A percentile compares a stretch with the other conserved stretches of the same genome.
Conservation (phyloP, 2,113 vertebrate genomes). For the Willisornis vidua region DNA sequence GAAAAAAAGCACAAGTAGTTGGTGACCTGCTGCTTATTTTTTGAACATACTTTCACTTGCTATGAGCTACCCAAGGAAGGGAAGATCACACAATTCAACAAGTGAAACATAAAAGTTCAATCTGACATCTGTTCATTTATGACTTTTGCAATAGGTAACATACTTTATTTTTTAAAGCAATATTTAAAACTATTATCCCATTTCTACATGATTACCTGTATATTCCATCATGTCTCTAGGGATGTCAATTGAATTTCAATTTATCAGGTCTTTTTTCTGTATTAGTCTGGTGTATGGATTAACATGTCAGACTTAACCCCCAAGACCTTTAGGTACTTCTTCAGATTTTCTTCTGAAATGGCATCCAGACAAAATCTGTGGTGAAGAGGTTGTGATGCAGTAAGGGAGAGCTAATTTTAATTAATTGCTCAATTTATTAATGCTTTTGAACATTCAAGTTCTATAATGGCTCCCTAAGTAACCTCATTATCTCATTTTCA, state of each 20-base stretch:
- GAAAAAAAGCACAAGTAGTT: background rate
- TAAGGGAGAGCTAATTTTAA: constrained; percentile 29
- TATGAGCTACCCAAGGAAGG: background rate
- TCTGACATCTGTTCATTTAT: background rate
- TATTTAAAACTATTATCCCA: background rate
- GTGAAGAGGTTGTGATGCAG: background rate
- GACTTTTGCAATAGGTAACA: background rate
- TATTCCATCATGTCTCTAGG: background rate
- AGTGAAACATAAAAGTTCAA: background rate
- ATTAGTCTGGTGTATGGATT: constrained; percentile 12
- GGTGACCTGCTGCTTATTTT: background rate
- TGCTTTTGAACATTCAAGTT: constrained; percentile 17
- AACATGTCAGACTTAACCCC: constrained; percentile 8
- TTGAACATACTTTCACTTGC: background rate
- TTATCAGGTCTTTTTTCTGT: background rate
- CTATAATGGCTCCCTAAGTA: constrained; percentile 43
- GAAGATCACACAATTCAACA: background rate
- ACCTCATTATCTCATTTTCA: constrained; percentile 49
- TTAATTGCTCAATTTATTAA: constrained; percentile 58
- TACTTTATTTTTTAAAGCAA: background rate
- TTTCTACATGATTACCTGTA: background rate
- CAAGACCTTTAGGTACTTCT: background rate
- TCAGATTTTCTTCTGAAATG: background rate
- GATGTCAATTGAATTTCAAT: background rate
- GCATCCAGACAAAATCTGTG: background rate